Base-by-base conservation (phyloP, 2,888 invertebrate genomes). In the Beris chalybata region DNA sequence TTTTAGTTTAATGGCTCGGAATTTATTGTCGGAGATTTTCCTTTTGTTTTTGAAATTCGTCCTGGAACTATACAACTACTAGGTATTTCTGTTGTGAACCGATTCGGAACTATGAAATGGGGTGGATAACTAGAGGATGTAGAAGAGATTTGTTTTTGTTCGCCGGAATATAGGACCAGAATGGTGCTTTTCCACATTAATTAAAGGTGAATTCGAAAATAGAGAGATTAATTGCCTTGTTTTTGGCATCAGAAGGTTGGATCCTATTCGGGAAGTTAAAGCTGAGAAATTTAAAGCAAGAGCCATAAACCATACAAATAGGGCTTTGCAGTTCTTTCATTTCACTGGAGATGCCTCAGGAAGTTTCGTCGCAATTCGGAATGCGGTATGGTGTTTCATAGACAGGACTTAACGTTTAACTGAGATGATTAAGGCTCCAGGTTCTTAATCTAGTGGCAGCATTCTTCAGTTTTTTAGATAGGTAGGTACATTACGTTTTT, bases 1-100 rank as follows among this genome's bases (percentile, higher is more conserved):
- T 64, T 67, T 59, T 55, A 57, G 64, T 64, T 67, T 65, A 67
- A 67, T 67, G 64, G 64, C 59, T 55, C 64, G 67, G 67, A 67
- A 67, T 67, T 67, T 64, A 67, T 67, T 67, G 64, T 58, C 31
- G 30, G 43, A 54, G 67, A 59, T 64, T 54, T 54, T 6, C 38
- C 38, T 61, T 50, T 38, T 61, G 61, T 50, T 38, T 43, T 30
- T 13, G 31, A 31, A 47, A 59, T 31, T 48, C 43, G 6, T 12
- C n/a, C 13, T 48, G 4, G 52, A 52, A 29, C 29, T 22, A n/a
- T n/a, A 52, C 52, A 9, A 29, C 15, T 52, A 52, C 15, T 52
- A 52, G 15, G n/a, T 15, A 22, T 15, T 9, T 52, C 29, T 52
- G 29, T 15, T 22, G n/a, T 7, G 15, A 29, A 29, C 11, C 4